These are phyloP conservation scores for Zaprionus taronus DNA, from an alignment of 1,140 invertebrate genomes.

Conservation along the genomic window DNA sequence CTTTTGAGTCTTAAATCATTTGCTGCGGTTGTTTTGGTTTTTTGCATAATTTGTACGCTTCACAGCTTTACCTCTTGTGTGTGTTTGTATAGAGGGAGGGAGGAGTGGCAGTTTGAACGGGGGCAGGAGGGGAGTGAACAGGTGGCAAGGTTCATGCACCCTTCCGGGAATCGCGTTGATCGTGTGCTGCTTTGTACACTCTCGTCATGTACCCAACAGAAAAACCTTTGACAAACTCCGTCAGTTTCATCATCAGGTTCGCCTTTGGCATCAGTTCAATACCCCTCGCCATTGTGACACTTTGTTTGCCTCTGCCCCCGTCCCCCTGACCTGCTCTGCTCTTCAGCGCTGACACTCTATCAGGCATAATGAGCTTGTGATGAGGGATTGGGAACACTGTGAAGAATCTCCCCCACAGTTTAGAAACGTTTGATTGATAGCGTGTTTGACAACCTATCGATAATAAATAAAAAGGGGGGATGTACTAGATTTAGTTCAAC, in stretches of 20 bases:
- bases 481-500: background rate
- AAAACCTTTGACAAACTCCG: constrained; percentile 44
- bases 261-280: constrained; percentile 36
- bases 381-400: constrained; percentile 24
- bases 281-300: constrained; percentile 29
- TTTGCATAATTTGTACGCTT: constrained; percentile 78
- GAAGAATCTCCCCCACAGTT: background rate
- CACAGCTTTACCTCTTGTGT: constrained; percentile 44
- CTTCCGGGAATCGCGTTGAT: constrained; percentile 24
- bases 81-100: background rate
- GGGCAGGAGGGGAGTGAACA: background rate
- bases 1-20: constrained; percentile 41
- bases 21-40: constrained; percentile 24
- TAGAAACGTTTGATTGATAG: constrained; percentile 24
- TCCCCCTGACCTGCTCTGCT: background rate
- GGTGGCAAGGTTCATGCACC: constrained; percentile 36
- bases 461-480: background rate
- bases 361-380: constrained; percentile 45
- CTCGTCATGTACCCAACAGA: constrained; percentile 40
- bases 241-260: background rate
- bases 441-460: background rate
- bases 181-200: constrained; percentile 21
- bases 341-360: background rate
- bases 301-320: background rate
- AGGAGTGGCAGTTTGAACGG: background rate